Conservation (phyloP, 35 echinoderm and acorn worm species). For the Antedon bifida region DNA sequence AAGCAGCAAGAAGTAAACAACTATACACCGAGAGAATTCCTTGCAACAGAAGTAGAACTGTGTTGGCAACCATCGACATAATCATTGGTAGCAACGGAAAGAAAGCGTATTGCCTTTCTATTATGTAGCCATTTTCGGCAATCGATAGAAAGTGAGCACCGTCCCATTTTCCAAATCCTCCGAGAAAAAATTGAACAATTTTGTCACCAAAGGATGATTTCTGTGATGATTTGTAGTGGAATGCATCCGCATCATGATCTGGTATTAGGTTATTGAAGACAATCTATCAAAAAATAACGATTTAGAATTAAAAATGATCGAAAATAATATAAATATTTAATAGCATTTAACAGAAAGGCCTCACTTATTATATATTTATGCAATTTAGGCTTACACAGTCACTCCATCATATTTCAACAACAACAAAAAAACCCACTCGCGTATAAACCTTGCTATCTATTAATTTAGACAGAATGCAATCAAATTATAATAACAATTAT, state of each 20-base stretch:
- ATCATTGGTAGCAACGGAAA: constrained; percentile 60
- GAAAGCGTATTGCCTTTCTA: constrained; percentile 71
- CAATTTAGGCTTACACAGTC: neutral
- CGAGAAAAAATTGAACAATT: constrained; percentile 38
- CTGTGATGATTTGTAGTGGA: constrained; percentile 25
- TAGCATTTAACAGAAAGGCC: no score
- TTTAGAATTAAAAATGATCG: neutral
- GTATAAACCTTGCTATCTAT: no score
- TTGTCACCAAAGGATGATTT: constrained; percentile 33
- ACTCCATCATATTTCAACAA: neutral
- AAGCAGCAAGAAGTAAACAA: constrained; percentile 37
- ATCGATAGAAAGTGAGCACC: constrained; percentile 79
- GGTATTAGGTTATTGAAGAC: constrained; percentile 50
- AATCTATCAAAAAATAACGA: constrained; percentile 21
- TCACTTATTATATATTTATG: no score
- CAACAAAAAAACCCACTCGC: no score
- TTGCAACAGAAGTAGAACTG: constrained; percentile 11
- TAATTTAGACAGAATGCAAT: no score
- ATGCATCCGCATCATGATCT: constrained; percentile 77
- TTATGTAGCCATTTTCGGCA: constrained; percentile 75
- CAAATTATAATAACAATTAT: no score
- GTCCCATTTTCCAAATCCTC: constrained; percentile 80
- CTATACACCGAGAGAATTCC: constrained; percentile 25
- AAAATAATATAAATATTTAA: no score
- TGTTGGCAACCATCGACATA: constrained; percentile 14